Evolutionary conservation across 2,888 invertebrate species (phyloP), one percentile per base, ranked within the genome.

Genomic region (Drosophila suboccidentalis): DNA sequence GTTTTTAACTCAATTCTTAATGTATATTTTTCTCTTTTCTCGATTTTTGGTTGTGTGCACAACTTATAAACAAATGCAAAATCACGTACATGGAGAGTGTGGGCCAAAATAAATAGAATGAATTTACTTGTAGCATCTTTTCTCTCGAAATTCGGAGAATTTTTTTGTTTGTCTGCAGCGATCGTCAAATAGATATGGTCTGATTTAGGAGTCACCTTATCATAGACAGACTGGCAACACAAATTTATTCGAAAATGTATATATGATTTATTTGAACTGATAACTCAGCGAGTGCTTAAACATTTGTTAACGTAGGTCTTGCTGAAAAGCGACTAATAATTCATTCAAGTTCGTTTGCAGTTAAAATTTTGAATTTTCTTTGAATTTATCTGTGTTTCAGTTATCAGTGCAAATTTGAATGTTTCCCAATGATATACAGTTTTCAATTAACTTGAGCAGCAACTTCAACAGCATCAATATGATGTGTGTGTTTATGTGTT

Each of bases 361-460:
- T 54, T 19, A 34, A 43, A 34, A 55, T 26, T 58, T 39, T 38
- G 15, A 10, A 9, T 15, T 32, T 41, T 4, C 13, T 32, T 29
- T 43, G 17, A 8, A 8, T 57, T 38, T 9, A 22, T 5, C n/a
- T 61, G 15, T n/a, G 41, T 49, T 47, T 47, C 26, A 70, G 44
- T 60, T 77, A 79, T 77, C 76, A 60, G 47, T 13, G 51, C 26
- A 15, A 57, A 63, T 60, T 60, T 60, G 44, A 60, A 76, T 65
- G 58, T 46, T 10, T 62, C 19, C 44, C 58, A 78, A 66, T 78
- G 63, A 73, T 71, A 74, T 70, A 77, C 80, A 63, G 60, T 46
- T 80, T 79, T 77, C 80, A 79, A 77, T 79, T 80, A 79, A 68
- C 66, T 61, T 32, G n/a, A 8, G 4, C 15, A 29, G 5, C 19